Evolutionary conservation across 2,113 vertebrate species (phyloP).

Genomic region (Probosciger aterrimus): DNA sequence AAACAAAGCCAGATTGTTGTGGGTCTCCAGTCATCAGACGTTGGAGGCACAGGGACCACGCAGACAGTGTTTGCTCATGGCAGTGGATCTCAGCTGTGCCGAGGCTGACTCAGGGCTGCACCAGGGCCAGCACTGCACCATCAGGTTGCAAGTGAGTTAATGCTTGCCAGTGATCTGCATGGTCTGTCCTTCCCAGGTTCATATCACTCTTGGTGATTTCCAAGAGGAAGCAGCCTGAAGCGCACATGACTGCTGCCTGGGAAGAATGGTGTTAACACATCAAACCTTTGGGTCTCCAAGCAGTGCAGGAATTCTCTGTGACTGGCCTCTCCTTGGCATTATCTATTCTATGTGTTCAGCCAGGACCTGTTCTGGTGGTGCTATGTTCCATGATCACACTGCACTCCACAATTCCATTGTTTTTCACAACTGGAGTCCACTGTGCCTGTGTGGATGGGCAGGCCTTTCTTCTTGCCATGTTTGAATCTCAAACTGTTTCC

Average conservation of each 20-base stretch:
- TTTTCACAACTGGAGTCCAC: background rate
- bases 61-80: background rate
- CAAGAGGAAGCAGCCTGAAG: background rate
- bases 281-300: background rate
- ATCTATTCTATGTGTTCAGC: background rate
- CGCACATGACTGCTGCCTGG: fast-evolving
- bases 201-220: background rate
- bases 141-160: background rate
- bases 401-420: fast-evolving
- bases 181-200: background rate
- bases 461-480: background rate
- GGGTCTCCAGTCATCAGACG: background rate
- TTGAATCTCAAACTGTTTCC: background rate
- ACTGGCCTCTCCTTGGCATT: fast-evolving
- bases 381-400: background rate
- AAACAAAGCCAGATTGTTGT: background rate
- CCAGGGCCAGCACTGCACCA: background rate
- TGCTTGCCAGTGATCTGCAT: background rate
- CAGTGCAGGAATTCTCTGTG: background rate
- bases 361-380: background rate
- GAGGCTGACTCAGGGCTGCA: conserved; percentile 10
- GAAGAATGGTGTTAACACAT: background rate
- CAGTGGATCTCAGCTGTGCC: background rate
- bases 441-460: background rate
- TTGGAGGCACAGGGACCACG: background rate